Percentiles rank a stretch among this genome's conserved stretches.
phyloP scores from a whole-genome alignment of 1,140 invertebrate genomes.

The Heliconius nattereri region DNA sequence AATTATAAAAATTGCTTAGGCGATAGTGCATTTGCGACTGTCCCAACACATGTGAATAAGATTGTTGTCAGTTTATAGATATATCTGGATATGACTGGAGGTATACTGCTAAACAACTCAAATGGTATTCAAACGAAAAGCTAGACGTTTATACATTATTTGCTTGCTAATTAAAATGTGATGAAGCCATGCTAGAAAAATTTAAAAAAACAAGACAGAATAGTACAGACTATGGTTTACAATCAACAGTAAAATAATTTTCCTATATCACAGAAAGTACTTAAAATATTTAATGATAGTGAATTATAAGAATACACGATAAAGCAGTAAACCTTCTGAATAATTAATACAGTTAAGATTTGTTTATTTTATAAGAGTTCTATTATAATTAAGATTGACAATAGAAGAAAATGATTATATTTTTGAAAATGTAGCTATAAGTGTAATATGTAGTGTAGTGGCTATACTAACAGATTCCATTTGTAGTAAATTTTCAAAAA shows the following conservation, averaged over 20 bases:
- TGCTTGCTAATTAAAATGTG: background rate
- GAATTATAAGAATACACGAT: background rate
- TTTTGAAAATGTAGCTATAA: no score
- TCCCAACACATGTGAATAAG: background rate
- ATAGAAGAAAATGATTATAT: background rate
- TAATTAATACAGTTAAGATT: background rate
- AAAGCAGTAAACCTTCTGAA: slow-evolving; percentile 8
- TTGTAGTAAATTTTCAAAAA: no score
- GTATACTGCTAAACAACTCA: background rate
- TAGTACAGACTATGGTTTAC: background rate
- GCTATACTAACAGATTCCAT: no score
- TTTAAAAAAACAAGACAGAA: background rate
- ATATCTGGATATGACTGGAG: background rate
- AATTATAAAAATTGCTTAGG: background rate
- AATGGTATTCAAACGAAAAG: background rate
- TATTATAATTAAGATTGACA: background rate
- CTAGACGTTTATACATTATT: background rate
- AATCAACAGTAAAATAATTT: background rate
- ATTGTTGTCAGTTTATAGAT: background rate
- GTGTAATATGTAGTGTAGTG: no score
- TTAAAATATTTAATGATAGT: background rate
- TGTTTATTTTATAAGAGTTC: slow-evolving; percentile 7
- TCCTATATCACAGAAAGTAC: background rate
- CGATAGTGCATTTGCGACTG: slow-evolving; percentile 5
- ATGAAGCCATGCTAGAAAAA: background rate